Evolutionary conservation across 1,140 invertebrate species (phyloP).

Genomic region (Drosophila chauvacae): DNA sequence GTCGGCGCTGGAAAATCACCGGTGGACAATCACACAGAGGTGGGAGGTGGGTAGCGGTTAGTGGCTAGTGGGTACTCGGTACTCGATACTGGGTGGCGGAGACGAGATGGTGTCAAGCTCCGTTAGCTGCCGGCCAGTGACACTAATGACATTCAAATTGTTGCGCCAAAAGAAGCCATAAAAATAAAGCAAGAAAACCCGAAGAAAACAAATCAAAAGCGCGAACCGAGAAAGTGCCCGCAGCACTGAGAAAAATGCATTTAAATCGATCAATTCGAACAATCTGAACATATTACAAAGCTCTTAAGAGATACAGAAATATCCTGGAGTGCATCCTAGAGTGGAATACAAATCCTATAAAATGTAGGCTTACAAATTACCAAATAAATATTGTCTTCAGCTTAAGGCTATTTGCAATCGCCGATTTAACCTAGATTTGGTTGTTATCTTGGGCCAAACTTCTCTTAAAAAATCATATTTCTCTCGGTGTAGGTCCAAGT

Average conservation of each 20-base stretch:
- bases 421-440: not conserved
- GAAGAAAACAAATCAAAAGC: conserved; percentile 65
- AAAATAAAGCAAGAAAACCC: conserved; percentile 48
- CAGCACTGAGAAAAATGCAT: conserved; percentile 15
- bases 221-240: conserved; percentile 63
- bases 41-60: not conserved
- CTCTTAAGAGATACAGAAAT: too few relatives aligned
- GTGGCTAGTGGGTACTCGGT: not conserved
- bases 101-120: conserved; percentile 58
- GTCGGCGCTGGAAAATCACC: conserved; percentile 24
- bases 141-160: conserved; percentile 79
- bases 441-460: too few relatives aligned
- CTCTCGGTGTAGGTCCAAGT: conserved; percentile 6
- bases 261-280: not conserved
- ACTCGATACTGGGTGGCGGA: conserved; percentile 8
- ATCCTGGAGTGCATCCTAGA: too few relatives aligned
- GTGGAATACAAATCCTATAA: not conserved
- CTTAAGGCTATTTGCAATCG: not conserved
- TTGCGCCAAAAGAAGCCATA: conserved; percentile 77
- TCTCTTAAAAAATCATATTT: not conserved
- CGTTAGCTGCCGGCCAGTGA: conserved; percentile 67
- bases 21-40: not conserved
- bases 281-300: not conserved
- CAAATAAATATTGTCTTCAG: not conserved
- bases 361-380: too few relatives aligned